Percentiles rank a stretch among this genome's conserved stretches.
These are phyloP conservation scores for Acromyrmex echinatior DNA, from an alignment of 1,140 invertebrate genomes.

Conservation along the genomic window DNA sequence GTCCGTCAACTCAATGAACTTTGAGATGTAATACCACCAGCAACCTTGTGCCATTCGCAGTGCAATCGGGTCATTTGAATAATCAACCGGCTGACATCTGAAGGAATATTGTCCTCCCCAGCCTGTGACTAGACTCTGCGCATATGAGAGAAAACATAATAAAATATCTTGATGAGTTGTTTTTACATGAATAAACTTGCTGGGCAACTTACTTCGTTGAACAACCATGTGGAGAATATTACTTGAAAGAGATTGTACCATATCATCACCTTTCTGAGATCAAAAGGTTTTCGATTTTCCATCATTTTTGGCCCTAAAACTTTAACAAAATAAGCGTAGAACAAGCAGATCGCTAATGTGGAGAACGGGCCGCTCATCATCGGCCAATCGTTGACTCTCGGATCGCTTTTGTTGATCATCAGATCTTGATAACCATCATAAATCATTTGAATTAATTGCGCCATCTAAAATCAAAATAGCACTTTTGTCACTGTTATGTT, in stretches of 20 bases:
- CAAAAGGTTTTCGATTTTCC: conserved; percentile 95
- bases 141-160: conserved; percentile 48
- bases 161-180: background rate
- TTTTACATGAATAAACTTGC: background rate
- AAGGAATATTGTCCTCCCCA: conserved; percentile 93
- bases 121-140: conserved; percentile 89
- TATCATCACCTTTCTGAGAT: conserved; percentile 93
- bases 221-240: conserved; percentile 93
- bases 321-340: conserved; percentile 93
- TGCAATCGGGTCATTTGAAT: conserved; percentile 91
- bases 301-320: conserved; percentile 94
- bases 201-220: conserved; percentile 90
- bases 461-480: conserved; percentile 84
- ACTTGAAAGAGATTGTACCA: conserved; percentile 96
- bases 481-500: background rate
- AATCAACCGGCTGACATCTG: conserved; percentile 96
- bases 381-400: conserved; percentile 93
- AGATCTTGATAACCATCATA: conserved; percentile 89
- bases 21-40: conserved; percentile 96
- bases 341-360: conserved; percentile 92
- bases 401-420: conserved; percentile 92
- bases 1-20: conserved; percentile 95
- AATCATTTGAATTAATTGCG: conserved; percentile 82
- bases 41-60: conserved; percentile 92
- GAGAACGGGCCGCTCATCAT: conserved; percentile 94